These are phyloP conservation scores for Chalcosyrphus nemorum DNA, from an alignment of 2,888 invertebrate species.

Conservation along the genomic window DNA sequence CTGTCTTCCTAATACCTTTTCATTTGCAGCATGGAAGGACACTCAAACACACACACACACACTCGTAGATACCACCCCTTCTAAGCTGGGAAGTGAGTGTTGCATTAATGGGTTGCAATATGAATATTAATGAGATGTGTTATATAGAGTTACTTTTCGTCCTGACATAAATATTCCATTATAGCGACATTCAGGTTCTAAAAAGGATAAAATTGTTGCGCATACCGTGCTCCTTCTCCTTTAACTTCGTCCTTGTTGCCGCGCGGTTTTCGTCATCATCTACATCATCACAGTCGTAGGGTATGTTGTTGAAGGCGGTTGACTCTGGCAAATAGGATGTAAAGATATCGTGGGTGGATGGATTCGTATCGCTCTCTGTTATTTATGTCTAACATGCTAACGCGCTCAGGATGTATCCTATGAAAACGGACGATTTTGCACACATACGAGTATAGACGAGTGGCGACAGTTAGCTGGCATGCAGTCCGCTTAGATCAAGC, in stretches of 20 bases:
- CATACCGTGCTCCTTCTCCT: conserved; percentile 36
- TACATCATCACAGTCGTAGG: not conserved
- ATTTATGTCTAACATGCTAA: conserved; percentile 52
- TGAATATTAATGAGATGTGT: conserved; percentile 73
- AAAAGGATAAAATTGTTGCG: conserved; percentile 70
- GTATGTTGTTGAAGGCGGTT: conserved; percentile 3
- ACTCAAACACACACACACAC: not conserved
- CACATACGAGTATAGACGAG: not conserved
- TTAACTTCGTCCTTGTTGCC: not conserved
- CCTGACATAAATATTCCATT: conserved; percentile 73
- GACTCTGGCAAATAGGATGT: conserved; percentile 2
- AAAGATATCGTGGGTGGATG: conserved; percentile 32
- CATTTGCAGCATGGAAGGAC: conserved; percentile 46
- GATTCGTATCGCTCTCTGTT: conserved; percentile 42
- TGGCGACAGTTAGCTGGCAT: conserved; percentile 11
- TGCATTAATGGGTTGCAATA: conserved; percentile 72
- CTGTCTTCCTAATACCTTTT: conserved; percentile 62
- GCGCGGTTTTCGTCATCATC: conserved; percentile 10
- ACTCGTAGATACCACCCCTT: not conserved
- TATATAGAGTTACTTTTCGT: conserved; percentile 60
- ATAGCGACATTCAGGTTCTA: conserved; percentile 64
- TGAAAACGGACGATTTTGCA: not conserved
- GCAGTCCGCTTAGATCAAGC: conserved; percentile 19
- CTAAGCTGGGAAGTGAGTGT: conserved; percentile 60
- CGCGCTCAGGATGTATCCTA: conserved; percentile 25